Percentiles rank a stretch among this genome's conserved stretches.
phyloP scores from a whole-genome alignment of 2,888 invertebrate species.

The Archips xylosteana region DNA sequence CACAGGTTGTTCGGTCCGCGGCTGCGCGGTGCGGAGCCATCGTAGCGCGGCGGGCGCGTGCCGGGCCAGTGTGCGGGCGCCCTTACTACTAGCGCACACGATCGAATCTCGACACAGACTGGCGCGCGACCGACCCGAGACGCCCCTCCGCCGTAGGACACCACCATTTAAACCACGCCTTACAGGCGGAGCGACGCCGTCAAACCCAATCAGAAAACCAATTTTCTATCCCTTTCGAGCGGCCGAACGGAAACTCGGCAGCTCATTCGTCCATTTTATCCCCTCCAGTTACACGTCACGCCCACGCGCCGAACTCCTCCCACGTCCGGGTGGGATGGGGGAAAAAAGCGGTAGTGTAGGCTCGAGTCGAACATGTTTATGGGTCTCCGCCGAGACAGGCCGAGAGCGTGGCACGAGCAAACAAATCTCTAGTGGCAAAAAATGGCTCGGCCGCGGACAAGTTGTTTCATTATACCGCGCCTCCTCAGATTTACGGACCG shows the following conservation, averaged over 20 bases:
- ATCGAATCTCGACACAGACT: slow-evolving; percentile 79
- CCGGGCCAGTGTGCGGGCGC: slow-evolving; percentile 67
- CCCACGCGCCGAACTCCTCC: slow-evolving; percentile 64
- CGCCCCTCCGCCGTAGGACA: slow-evolving; percentile 82
- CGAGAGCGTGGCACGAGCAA: slow-evolving; percentile 75
- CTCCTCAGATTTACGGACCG: slow-evolving; percentile 80
- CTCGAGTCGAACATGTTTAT: slow-evolving; percentile 82
- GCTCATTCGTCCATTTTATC: slow-evolving; percentile 67
- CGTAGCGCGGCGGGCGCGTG: slow-evolving; percentile 77
- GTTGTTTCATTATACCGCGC: slow-evolving; percentile 71
- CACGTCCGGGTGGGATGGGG: slow-evolving; percentile 67
- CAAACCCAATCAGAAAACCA: slow-evolving; percentile 65
- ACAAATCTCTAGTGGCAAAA: slow-evolving; percentile 85
- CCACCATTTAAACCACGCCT: slow-evolving; percentile 72
- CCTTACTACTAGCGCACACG: slow-evolving; percentile 74
- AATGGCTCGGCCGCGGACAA: slow-evolving; percentile 80
- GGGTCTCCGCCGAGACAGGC: slow-evolving; percentile 83
- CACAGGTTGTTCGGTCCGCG: slow-evolving; percentile 81
- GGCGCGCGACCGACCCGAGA: slow-evolving; percentile 79
- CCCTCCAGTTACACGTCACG: slow-evolving; percentile 61
- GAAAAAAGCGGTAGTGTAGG: slow-evolving; percentile 81
- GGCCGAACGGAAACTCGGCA: slow-evolving; percentile 49
- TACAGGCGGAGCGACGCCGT: slow-evolving; percentile 61
- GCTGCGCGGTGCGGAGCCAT: slow-evolving; percentile 79
- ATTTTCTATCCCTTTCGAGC: slow-evolving; percentile 76